Evolutionary conservation across 2,888 invertebrate genomes (phyloP).

Genomic region (Scelioninae gen. 2): DNA sequence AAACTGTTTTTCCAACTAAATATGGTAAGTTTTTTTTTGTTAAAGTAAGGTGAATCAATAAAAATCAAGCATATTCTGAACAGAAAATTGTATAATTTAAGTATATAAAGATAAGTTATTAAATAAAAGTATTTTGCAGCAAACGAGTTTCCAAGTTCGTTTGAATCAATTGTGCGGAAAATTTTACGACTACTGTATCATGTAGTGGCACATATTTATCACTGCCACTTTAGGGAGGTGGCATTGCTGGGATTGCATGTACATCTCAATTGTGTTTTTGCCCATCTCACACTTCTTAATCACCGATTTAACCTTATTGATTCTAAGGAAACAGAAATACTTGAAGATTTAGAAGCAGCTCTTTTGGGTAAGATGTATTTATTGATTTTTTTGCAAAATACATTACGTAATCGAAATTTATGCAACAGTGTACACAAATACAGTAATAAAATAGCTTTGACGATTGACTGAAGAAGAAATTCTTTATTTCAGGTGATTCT

Average conservation of each 20-base stretch:
- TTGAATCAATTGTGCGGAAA: constrained; percentile 96
- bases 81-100: no score
- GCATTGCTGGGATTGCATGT: constrained; percentile 95
- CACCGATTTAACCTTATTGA: constrained; percentile 94
- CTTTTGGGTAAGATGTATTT: constrained; percentile 75
- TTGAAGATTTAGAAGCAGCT: constrained; percentile 93
- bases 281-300: constrained; percentile 92
- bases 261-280: constrained; percentile 97
- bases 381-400: no score
- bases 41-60: no score
- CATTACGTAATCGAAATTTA: no score
- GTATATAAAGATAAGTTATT: no score
- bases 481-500: constrained; percentile 70
- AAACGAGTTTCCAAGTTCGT: constrained; percentile 94
- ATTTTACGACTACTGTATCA: constrained; percentile 97
- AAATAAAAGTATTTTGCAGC: constrained; percentile 74
- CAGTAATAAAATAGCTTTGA: no score
- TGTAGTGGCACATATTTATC: constrained; percentile 98
- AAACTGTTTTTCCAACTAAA: constrained; percentile 98
- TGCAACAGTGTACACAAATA: no score
- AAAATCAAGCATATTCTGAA: no score
- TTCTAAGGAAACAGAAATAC: constrained; percentile 95
- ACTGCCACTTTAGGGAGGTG: constrained; percentile 97
- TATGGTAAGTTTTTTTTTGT: constrained; percentile 96
- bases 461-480: no score